phyloP scores from a whole-genome alignment of 2,888 invertebrate species.

The Nesidiocoris tenuis region DNA sequence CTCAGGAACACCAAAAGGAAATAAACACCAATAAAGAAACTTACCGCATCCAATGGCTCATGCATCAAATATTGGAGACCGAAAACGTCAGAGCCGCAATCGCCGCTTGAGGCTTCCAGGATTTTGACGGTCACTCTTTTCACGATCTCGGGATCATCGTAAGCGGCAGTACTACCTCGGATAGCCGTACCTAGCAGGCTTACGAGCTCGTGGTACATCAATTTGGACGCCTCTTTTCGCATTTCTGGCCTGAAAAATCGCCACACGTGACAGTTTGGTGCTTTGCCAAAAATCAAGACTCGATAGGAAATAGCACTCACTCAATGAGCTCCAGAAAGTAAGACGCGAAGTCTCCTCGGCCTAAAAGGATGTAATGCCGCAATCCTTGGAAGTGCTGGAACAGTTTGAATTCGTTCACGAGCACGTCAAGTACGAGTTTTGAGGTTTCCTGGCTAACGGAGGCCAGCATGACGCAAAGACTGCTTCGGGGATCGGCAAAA shows the following conservation, averaged over 20 bases:
- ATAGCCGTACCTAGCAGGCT: constrained; percentile 82
- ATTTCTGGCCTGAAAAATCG: constrained; percentile 71
- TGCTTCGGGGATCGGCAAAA: constrained; percentile 67
- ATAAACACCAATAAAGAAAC: too few relatives aligned
- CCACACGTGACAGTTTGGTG: background rate
- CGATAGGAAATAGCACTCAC: constrained; percentile 60
- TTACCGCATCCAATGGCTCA: constrained; percentile 83
- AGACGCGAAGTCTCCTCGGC: constrained; percentile 94
- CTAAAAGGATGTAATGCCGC: constrained; percentile 84
- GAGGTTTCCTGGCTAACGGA: constrained; percentile 85
- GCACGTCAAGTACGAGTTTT: constrained; percentile 77
- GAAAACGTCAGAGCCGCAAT: constrained; percentile 89
- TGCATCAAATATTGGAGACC: constrained; percentile 82
- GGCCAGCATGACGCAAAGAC: constrained; percentile 78
- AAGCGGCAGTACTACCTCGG: constrained; percentile 90
- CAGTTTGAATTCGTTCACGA: constrained; percentile 83
- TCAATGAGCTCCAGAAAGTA: constrained; percentile 88
- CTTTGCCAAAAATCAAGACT: background rate
- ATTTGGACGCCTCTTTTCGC: constrained; percentile 78
- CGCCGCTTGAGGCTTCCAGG: constrained; percentile 64
- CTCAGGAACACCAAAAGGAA: too few relatives aligned
- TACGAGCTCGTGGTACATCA: constrained; percentile 85
- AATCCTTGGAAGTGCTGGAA: constrained; percentile 89
- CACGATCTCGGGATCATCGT: constrained; percentile 86
- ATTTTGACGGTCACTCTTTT: constrained; percentile 82